Evolutionary conservation across 2,113 vertebrate genomes (phyloP).

Genomic region (Ptilorrhoa leucosticta): DNA sequence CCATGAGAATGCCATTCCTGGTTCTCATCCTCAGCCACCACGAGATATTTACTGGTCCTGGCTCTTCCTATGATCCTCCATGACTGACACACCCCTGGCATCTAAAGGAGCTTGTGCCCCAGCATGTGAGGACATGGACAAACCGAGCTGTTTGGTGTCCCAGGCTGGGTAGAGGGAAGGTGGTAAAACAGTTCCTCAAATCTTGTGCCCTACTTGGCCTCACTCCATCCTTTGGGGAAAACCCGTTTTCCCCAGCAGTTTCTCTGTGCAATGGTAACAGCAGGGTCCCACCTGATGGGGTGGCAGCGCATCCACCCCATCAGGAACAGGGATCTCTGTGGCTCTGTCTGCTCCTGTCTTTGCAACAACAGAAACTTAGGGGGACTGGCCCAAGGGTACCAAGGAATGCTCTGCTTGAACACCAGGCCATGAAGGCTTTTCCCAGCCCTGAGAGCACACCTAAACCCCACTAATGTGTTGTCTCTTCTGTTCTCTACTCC

Average conservation of each 20-base stretch:
- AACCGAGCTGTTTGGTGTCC: neutral
- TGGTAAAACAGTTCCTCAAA: neutral
- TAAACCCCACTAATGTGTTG: neutral
- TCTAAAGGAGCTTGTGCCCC: neutral
- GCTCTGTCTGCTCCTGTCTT: neutral
- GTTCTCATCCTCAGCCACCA: neutral
- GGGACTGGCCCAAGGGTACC: neutral
- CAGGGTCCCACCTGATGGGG: fast-evolving
- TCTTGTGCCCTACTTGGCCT: neutral
- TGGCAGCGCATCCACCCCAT: neutral
- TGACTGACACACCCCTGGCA: neutral
- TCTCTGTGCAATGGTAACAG: neutral
- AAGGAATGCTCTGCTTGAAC: neutral
- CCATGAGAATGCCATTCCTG: neutral
- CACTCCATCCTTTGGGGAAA: neutral
- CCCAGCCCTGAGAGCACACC: neutral
- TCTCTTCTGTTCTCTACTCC: neutral
- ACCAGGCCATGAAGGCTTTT: neutral
- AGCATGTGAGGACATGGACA: neutral
- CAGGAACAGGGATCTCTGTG: neutral
- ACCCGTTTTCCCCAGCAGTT: neutral
- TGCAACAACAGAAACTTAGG: neutral
- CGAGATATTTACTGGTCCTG: neutral
- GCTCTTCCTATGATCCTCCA: neutral
- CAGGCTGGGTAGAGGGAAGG: neutral